Evolutionary conservation across 2,888 invertebrate genomes (phyloP).

Genomic region (Microctonus hyperodae): DNA sequence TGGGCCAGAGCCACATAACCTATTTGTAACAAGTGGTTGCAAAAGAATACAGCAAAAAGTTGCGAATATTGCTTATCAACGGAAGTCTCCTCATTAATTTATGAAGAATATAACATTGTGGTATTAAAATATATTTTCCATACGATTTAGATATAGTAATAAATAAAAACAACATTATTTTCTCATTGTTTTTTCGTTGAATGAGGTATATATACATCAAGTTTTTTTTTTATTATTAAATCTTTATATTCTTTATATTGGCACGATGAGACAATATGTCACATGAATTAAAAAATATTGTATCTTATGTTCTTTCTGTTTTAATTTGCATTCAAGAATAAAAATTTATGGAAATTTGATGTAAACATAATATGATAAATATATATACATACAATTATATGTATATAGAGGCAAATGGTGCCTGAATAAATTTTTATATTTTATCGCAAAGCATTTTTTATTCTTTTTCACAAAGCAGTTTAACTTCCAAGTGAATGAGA

Average conservation of each 20-base stretch:
- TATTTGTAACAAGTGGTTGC: conserved; percentile 89
- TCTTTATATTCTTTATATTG: conserved; percentile 58
- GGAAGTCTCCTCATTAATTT: background rate
- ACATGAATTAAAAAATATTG: conserved; percentile 57
- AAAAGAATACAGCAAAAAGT: conserved; percentile 87
- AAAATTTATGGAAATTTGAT: conserved; percentile 28
- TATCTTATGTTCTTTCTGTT: conserved; percentile 41
- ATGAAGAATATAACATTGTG: background rate
- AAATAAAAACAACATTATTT: too few species aligned
- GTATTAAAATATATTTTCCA: too few species aligned
- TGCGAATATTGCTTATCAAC: conserved; percentile 53
- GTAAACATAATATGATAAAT: conserved; percentile 20
- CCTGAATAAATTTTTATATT: background rate
- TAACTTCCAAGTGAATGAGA: background rate
- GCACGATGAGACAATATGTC: conserved; percentile 56
- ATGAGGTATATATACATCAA: conserved; percentile 44
- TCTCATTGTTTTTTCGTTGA: conserved; percentile 38
- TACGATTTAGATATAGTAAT: too few species aligned
- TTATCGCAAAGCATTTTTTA: conserved; percentile 9
- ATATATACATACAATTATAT: too few species aligned
- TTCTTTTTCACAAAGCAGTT: background rate
- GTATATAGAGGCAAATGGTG: conserved; percentile 7
- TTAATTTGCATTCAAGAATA: conserved; percentile 38
- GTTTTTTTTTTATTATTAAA: conserved; percentile 47
- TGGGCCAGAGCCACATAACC: conserved; percentile 74